Evolutionary conservation across 2,797 vertebrate species (phyloP), one percentile per base, ranked within the genome.

Genomic region (Chromis chromis): DNA sequence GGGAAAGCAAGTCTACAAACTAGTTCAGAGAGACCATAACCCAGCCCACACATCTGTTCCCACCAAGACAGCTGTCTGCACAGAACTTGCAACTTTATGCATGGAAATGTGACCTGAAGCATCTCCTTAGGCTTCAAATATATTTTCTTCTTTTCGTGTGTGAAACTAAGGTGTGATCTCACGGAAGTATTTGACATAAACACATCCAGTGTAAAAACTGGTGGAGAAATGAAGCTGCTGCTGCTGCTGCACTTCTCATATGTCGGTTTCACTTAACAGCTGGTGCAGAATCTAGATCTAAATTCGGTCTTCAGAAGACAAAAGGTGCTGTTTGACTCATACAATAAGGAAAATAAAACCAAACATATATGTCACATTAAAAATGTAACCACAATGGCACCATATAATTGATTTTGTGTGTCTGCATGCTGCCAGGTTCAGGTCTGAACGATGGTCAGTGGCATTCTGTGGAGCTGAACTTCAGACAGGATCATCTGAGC

Each of bases 371-470:
- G 21, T 64, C n/a, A 55, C n/a, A 13, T 40, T 5, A 3, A 13
- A n/a, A 25, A 53, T 52, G 31, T 7, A 42, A 71, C 7, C 2
- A 24, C 28, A 0, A 2, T 0, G 4, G 69, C 33, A 52, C 14
- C 4, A 19, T 44, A 13, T 9, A 11, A 31, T 17, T 42, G 21
- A 31, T 53, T 48, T 52, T 24, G 16, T 70, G 19, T 65, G 27
- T 73, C 11, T 81, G 13, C 82, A 4, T 79, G 46, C 10, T n/a
- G 17, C 10, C 72, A 99, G 98, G 96, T 69, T 80, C 83, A 8
- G 92, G 87, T 69, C 91, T 99, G 88, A 97, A 95, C 71, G 96
- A 99, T 0, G 98, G 97, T 2, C 97, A 97, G 86, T 99, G 97
- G 97, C 97, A 99, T 91, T 95, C 93, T 1, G 79, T 99, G 77